Evolutionary conservation across 2,113 vertebrate genomes (phyloP), one percentile per base, ranked within the genome.

Genomic region (Procavia capensis): DNA sequence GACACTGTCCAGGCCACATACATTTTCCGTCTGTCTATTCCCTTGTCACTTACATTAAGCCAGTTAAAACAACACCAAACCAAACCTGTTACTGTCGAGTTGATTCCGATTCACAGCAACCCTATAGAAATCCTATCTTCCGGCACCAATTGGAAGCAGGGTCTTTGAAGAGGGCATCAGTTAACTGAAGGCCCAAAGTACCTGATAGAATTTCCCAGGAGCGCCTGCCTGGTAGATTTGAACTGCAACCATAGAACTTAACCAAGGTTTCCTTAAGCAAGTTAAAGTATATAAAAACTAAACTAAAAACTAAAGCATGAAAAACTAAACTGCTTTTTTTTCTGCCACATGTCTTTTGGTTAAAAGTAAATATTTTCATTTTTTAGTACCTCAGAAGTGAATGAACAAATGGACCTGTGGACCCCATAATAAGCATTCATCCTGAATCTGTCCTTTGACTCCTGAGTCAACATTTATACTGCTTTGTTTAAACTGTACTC

Each of bases 301-400:
- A n/a, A n/a, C n/a, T n/a, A n/a, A n/a, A n/a, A n/a, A n/a, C n/a
- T n/a, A n/a, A 88, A 94, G 72, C 63, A 43, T 63, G 17, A 57
- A 95, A 86, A 93, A 27, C 0, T 5, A 91, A 64, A 5, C 31
- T 95, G 27, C 22, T 96, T 93, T 43, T 16, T 91, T 61, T 93
- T 47, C 70, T 87, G 54, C 13, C 10, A 10, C n/a, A n/a, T 63
- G 43, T 88, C 43, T 87, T 94, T 87, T 68, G 14, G n/a, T 45
- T 61, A 87, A 43, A 83, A 29, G 43, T 50, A 6, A 63, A 68
- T 95, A 70, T 72, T 64, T 92, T 91, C 45, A 78, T 92, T 80
- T 84, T 24, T 6, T 39, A 54, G 34, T 54, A 17, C 59, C 66
- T 90, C 59, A 16, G 70, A 93, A 85, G 0, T 84, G 64, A 96